A percentile compares a stretch with the other conserved stretches of the same genome.
Evolutionary conservation across 2,797 vertebrate species (phyloP).

Genomic region (Thunnus albacares): DNA sequence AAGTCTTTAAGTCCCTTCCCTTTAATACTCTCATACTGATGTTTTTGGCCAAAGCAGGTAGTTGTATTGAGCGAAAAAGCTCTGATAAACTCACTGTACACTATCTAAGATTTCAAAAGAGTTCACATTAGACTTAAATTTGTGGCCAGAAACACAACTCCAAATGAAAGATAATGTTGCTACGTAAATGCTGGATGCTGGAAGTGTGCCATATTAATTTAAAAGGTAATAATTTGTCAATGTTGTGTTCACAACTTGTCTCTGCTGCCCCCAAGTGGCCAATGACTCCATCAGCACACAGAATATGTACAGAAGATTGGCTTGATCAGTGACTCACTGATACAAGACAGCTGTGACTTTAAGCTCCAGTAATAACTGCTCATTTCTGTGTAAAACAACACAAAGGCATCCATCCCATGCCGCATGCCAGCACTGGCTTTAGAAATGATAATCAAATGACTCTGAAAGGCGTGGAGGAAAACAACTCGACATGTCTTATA

Average conservation of each 20-base stretch:
- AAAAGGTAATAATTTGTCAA: not conserved
- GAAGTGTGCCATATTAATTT: not conserved
- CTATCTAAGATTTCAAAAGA: too few species aligned
- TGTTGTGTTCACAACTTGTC: too few species aligned
- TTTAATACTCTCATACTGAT: too few species aligned
- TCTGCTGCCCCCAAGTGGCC: not conserved
- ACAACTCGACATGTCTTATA: slow-evolving; percentile 48
- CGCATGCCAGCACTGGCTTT: slow-evolving; percentile 39
- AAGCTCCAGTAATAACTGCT: slow-evolving; percentile 62
- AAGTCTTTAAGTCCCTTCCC: too few species aligned
- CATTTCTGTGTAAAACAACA: slow-evolving; percentile 58
- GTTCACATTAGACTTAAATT: too few species aligned
- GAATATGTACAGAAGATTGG: slow-evolving; percentile 16
- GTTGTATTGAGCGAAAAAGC: too few species aligned
- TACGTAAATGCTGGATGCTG: not conserved
- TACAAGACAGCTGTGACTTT: slow-evolving; percentile 65
- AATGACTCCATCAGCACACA: slow-evolving; percentile 11
- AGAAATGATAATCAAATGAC: slow-evolving; percentile 68
- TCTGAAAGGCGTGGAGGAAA: slow-evolving; percentile 44
- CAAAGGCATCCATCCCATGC: slow-evolving; percentile 49
- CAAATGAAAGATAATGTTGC: too few species aligned
- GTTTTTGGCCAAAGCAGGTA: too few species aligned
- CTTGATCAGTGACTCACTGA: slow-evolving; percentile 47
- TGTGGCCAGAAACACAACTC: too few species aligned
- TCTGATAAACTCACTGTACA: too few species aligned